Conservation (phyloP, 2,797 vertebrate species). For the Etheostoma perlongum region DNA sequence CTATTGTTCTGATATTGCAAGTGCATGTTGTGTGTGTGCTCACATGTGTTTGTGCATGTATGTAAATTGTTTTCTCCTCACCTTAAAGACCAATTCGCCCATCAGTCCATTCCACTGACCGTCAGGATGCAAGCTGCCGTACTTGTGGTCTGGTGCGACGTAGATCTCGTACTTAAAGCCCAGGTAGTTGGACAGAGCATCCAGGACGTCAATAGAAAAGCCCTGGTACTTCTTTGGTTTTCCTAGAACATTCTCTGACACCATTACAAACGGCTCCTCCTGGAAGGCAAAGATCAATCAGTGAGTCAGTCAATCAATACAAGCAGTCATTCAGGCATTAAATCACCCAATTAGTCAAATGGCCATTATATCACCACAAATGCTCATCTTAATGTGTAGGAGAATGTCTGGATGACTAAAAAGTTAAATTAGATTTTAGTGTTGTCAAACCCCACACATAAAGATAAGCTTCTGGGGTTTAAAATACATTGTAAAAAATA, state of each 20-base stretch:
- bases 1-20: neutral
- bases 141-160: conserved; percentile 96
- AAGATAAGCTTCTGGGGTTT: neutral
- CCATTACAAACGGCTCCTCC: conserved; percentile 99
- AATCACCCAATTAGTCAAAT: conserved; percentile 55
- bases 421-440: neutral
- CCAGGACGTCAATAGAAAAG: conserved; percentile 96
- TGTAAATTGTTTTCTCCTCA: conserved; percentile 72
- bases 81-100: conserved; percentile 97
- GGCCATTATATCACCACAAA: conserved; percentile 36
- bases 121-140: conserved; percentile 94
- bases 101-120: conserved; percentile 97
- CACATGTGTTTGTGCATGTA: neutral
- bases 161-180: conserved; percentile 99
- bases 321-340: conserved; percentile 51
- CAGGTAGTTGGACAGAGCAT: conserved; percentile 95
- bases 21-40: neutral
- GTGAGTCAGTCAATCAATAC: conserved; percentile 48
- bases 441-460: neutral
- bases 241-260: conserved; percentile 97
- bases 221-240: conserved; percentile 99
- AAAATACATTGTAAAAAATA: neutral
- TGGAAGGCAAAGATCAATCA: conserved; percentile 74
- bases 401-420: neutral
- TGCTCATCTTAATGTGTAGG: neutral